Base-by-base conservation (phyloP, 2,113 vertebrate species). In the Dunckerocampus dactyliophorus region DNA sequence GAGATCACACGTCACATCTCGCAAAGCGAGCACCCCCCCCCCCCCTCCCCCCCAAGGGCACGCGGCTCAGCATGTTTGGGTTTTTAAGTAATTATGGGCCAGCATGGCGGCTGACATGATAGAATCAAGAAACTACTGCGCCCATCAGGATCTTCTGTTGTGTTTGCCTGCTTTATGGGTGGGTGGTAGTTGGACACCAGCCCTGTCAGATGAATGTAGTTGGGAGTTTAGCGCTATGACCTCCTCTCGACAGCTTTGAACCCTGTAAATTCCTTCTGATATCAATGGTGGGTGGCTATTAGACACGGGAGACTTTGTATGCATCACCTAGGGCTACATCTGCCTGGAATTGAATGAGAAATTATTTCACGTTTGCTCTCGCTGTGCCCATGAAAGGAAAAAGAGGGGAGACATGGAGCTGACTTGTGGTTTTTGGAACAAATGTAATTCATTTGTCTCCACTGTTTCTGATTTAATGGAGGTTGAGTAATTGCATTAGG, bases 261-360 rank as follows among this genome's bases (percentile, higher is more conserved):
- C 88, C 82, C 83, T 84, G 84, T 79, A 88, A 88, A 89, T 89
- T 88, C 87, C 79, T 85, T 86, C 79, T 88, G 84, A 86, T 91
- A 88, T 90, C 85, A 88, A 83, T 88, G 85, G 82, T 88, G 87
- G 85, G 85, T 89, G 88, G 79, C 88, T 86, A 88, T 88, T 88
- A 90, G 87, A 88, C 82, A 89, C 86, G 84, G 85, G 83, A 89
- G 85, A 84, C 87, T 82, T 87, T 88, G 76, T 87, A 76, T 75
- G 79, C 82, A 89, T 83, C 81, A 88, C 89, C 89, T 86, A 86
- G 84, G 88, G 89, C 88, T 88, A 90, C 82, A 83, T 88, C 82
- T 85, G 77, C 79, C 80, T 84, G 82, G 82, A 86, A 88, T 86
- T 89, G 83, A 85, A 85, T 77, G 77, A 88, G 81, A 83, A 83